Base-by-base conservation (phyloP, 2,113 vertebrate genomes). In the Saiga tatarica region DNA sequence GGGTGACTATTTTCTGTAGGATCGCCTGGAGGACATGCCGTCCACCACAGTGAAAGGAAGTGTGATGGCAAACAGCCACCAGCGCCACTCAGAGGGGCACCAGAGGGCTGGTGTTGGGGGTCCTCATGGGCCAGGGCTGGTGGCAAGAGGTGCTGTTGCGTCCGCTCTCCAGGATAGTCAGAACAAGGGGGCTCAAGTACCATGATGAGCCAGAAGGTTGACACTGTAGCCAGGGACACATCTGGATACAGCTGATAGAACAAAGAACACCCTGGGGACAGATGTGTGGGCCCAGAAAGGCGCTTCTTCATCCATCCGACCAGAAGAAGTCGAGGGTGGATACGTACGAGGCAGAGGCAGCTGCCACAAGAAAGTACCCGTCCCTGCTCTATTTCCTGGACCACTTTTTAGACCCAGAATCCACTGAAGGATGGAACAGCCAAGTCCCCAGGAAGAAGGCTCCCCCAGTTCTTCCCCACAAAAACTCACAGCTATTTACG, bases 61-160 rank as follows among this genome's bases (percentile, higher is more conserved):
- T 0, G 5, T 10, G 21, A 1, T 0, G 0, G 30, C 3, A 2
- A 64, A 30, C 11, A 10, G 42, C 15, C 11, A 2, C 30, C 2
- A 3, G 5, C 17, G 0, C n/a, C 79, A 6, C 21, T 25, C 12
- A 28, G 47, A 78, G 33, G 12, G 36, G n/a, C 76, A 23, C 25
- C 6, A 2, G 71, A 36, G 10, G 59, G 47, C 28, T 6, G 78
- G 28, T 2, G 5, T 7, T 2, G 2, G 64, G 45, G 4, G 13
- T 17, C 36, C 64, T 8, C 36, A 0, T 0, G 19, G 45, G 50
- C 42, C 88, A 16, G 33, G 28, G 39, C 91, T 50, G 45, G 25
- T 1, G 45, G 33, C 16, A 3, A 45, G n/a, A 39, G 42, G 26
- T 1, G n/a, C n/a, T 2, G 2, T 16, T 2, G 9, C 0, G 7